Evolutionary conservation across 2,113 vertebrate species (phyloP), one percentile per base, ranked within the genome.

Genomic region (Phyllostomus hastatus): DNA sequence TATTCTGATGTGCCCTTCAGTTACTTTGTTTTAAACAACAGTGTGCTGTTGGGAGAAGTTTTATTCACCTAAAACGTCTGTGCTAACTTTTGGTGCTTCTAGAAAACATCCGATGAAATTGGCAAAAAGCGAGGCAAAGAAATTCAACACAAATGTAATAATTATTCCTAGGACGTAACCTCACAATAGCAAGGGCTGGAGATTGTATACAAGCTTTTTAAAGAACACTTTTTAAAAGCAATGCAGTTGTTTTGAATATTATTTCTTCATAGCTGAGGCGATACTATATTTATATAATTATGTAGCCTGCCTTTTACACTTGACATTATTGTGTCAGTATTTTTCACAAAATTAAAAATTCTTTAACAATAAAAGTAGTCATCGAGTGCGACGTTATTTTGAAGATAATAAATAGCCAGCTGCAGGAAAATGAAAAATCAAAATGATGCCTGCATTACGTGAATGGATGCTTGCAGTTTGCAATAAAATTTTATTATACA

Each of bases 281-380:
- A 76, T 72, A 81, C 59, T 67, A 80, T 79, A 35, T 88, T 79
- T 66, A 26, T 64, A 28, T 88, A 76, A 41, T 89, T 89, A 57
- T 16, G 1, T 43, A 54, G 52, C n/a, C 20, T 93, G 26, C 57
- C 31, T 59, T 80, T 91, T 57, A 31, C n/a, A 76, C 12, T 89
- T 66, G 20, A 85, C 15, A 19, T 76, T 22, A 61, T 24, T 64
- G 7, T 50, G 9, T 46, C 26, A 76, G 54, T 48, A 91, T 81
- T 84, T 90, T 57, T 35, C 43, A 95, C 41, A 81, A 91, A 88
- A 70, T 86, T 7, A 66, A 95, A 88, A 86, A 28, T 81, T 85
- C 7, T 84, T 96, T 91, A 81, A 50, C 9, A 82, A 82, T 61
- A 50, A 73, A 85, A 86, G 43, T 31, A 70, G 14, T 28, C 67